phyloP scores from a whole-genome alignment of 2,113 vertebrate species.

The Oncorhynchus mykiss region DNA sequence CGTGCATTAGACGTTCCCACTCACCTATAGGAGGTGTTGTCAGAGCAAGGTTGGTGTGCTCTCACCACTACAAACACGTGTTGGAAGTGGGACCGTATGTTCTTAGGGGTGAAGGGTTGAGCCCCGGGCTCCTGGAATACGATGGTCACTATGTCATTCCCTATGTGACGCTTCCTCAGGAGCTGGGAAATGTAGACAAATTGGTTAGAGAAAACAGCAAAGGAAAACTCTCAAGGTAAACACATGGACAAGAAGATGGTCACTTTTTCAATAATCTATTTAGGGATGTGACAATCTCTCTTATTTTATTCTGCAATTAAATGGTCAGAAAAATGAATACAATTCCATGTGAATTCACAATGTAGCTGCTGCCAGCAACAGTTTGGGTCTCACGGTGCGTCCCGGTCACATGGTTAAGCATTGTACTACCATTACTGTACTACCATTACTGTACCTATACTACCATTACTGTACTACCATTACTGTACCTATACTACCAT shows the following conservation, averaged over 20 bases:
- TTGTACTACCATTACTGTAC: too few relatives aligned
- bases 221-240: not conserved
- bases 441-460: too few relatives aligned
- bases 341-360: too few relatives aligned
- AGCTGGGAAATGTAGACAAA: constrained; percentile 68
- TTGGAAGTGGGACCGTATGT: constrained; percentile 98
- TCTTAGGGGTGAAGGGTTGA: constrained; percentile 95
- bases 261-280: too few relatives aligned
- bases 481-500: too few relatives aligned
- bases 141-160: constrained; percentile 96
- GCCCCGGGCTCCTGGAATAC: constrained; percentile 98
- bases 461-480: too few relatives aligned
- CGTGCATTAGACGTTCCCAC: not conserved
- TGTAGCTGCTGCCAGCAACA: too few relatives aligned
- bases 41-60: constrained; percentile 86
- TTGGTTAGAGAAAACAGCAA: not conserved
- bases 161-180: constrained; percentile 93
- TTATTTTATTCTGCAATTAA: too few relatives aligned
- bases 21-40: constrained; percentile 93
- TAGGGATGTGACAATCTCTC: too few relatives aligned
- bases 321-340: too few relatives aligned
- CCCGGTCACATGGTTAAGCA: too few relatives aligned
- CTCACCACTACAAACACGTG: constrained; percentile 94
- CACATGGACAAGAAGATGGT: not conserved
- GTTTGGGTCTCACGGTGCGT: too few relatives aligned